phyloP scores from a whole-genome alignment of 1,140 invertebrate genomes.

The Sipha flava region DNA sequence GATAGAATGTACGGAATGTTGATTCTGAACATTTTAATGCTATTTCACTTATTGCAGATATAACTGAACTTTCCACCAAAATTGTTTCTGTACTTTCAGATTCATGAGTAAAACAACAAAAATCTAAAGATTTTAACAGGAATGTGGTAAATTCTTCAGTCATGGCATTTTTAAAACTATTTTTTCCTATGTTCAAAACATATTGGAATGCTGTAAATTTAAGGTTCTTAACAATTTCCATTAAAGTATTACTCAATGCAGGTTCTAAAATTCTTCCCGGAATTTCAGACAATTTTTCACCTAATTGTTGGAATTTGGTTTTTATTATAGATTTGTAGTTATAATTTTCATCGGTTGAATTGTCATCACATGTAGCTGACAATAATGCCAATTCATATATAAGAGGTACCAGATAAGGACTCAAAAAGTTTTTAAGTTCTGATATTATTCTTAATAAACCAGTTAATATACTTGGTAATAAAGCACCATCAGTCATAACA shows the following conservation, averaged over 20 bases:
- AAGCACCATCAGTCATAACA: constrained; percentile 14
- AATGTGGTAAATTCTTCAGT: constrained; percentile 61
- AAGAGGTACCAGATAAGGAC: constrained; percentile 5
- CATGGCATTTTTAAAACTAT: constrained; percentile 58
- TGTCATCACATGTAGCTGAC: neutral
- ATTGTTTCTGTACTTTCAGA: constrained; percentile 37
- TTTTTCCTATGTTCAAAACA: constrained; percentile 63
- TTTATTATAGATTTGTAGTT: constrained; percentile 25
- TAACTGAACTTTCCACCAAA: constrained; percentile 4
- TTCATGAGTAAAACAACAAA: constrained; percentile 48
- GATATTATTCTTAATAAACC: constrained; percentile 24
- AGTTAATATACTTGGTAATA: constrained; percentile 25
- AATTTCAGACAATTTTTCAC: constrained; percentile 45
- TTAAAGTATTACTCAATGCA: constrained; percentile 57
- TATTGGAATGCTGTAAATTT: constrained; percentile 55
- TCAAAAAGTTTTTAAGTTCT: constrained; percentile 25
- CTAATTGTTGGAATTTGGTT: constrained; percentile 18
- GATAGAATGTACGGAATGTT: constrained; percentile 76
- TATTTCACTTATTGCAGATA: constrained; percentile 38
- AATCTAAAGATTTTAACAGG: constrained; percentile 66
- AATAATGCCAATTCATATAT: constrained; percentile 25
- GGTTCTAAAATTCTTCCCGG: constrained; percentile 68
- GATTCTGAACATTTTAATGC: constrained; percentile 82
- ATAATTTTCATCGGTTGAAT: neutral
- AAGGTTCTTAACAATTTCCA: constrained; percentile 51